Conservation (phyloP, 2,888 invertebrate genomes). For the Deilephila porcellus region DNA sequence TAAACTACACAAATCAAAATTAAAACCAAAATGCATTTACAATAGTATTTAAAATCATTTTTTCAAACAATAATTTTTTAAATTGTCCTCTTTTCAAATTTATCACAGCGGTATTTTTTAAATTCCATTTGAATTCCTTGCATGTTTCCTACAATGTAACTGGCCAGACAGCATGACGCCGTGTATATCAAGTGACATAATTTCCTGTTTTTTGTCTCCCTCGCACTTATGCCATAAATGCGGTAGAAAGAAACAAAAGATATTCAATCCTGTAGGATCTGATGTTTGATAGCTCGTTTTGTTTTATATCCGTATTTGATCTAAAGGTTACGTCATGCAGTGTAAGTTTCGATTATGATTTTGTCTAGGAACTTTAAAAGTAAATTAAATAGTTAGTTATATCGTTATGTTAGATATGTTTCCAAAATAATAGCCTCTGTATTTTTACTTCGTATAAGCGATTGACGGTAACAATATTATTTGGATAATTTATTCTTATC, state of each 20-base stretch:
- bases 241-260: neutral
- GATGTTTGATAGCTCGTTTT: constrained; percentile 29
- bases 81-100: neutral
- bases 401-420: no score
- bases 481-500: no score
- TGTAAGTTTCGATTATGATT: neutral
- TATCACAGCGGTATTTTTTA: neutral
- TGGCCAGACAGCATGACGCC: constrained; percentile 32
- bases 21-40: no score
- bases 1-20: no score
- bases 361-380: neutral
- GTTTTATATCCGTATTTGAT: constrained; percentile 21
- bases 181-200: constrained; percentile 29
- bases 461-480: no score
- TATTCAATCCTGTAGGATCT: constrained; percentile 8
- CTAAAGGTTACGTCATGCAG: constrained; percentile 23
- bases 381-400: no score
- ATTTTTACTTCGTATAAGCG: no score
- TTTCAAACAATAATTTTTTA: no score
- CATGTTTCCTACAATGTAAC: constrained; percentile 1
- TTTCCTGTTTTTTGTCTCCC: constrained; percentile 22
- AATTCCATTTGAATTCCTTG: neutral
- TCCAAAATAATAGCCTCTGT: no score
- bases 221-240: neutral
- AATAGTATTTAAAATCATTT: no score